phyloP scores from a whole-genome alignment of 2,888 invertebrate genomes.

The Punctoribates punctum region DNA sequence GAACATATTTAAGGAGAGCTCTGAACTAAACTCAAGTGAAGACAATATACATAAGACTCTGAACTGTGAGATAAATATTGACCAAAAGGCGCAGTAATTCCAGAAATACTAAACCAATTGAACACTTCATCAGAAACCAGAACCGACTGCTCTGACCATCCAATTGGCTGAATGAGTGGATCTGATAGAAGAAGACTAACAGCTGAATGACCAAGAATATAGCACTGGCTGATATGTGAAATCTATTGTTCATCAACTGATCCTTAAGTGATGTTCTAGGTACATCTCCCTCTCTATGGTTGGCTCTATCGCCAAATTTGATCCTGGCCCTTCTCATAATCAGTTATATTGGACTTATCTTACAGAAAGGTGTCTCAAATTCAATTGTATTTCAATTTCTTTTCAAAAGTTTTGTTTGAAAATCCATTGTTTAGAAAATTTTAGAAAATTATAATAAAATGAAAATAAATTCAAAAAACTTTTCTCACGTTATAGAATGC shows the following conservation, averaged over 20 bases:
- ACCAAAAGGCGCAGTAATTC: not conserved
- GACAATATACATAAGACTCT: not conserved
- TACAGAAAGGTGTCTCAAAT: not conserved
- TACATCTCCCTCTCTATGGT: too few relatives aligned
- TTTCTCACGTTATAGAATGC: constrained; percentile 71
- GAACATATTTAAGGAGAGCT: too few relatives aligned
- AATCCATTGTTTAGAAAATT: not conserved
- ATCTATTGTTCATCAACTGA: not conserved
- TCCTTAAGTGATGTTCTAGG: too few relatives aligned
- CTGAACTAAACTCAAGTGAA: not conserved
- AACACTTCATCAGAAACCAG: not conserved
- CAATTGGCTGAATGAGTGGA: not conserved
- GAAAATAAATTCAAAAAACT: not conserved
- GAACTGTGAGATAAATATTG: not conserved
- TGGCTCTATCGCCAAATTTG: too few relatives aligned
- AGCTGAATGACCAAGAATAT: not conserved
- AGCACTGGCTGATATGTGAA: not conserved
- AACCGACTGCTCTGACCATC: not conserved
- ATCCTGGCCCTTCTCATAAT: too few relatives aligned
- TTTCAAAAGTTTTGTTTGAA: not conserved
- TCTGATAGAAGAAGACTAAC: not conserved
- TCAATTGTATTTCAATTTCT: too few relatives aligned
- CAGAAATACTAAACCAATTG: not conserved
- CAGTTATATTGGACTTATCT: too few relatives aligned
- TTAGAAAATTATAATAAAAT: not conserved